Conservation (phyloP, 2,113 vertebrate species). For the Equus przewalskii region DNA sequence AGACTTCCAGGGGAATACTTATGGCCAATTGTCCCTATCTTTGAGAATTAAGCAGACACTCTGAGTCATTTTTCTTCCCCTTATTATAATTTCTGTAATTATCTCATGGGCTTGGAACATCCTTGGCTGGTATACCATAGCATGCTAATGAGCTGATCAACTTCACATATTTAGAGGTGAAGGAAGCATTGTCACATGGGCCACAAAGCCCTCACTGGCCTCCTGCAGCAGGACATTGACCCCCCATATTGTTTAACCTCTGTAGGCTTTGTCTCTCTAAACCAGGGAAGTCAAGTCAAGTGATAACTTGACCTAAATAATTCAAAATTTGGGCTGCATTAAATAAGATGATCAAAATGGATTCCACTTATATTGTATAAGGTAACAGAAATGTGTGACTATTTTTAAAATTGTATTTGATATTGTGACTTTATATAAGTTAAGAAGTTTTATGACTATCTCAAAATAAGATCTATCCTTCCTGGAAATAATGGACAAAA, state of each 20-base stretch:
- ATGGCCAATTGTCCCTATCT: neutral
- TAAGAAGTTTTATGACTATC: neutral
- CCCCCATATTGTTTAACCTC: neutral
- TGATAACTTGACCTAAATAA: neutral
- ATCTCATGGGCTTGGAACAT: neutral
- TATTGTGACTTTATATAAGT: neutral
- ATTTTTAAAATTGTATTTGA: neutral
- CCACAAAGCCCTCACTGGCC: neutral
- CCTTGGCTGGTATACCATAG: neutral
- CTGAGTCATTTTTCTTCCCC: neutral
- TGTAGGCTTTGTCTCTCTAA: neutral
- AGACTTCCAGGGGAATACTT: neutral
- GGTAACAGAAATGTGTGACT: neutral
- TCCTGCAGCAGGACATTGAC: neutral
- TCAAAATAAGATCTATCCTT: constrained; percentile 31
- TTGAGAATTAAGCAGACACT: neutral
- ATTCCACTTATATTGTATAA: neutral
- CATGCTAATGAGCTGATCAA: neutral
- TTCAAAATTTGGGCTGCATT: neutral
- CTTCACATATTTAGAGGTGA: neutral
- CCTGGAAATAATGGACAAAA: neutral
- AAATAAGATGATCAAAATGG: neutral
- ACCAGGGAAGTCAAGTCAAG: neutral
- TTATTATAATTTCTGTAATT: neutral
- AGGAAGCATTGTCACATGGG: neutral